These are phyloP conservation scores for Drosophila pegasa DNA, from an alignment of 2,888 invertebrate species.

Conservation along the genomic window DNA sequence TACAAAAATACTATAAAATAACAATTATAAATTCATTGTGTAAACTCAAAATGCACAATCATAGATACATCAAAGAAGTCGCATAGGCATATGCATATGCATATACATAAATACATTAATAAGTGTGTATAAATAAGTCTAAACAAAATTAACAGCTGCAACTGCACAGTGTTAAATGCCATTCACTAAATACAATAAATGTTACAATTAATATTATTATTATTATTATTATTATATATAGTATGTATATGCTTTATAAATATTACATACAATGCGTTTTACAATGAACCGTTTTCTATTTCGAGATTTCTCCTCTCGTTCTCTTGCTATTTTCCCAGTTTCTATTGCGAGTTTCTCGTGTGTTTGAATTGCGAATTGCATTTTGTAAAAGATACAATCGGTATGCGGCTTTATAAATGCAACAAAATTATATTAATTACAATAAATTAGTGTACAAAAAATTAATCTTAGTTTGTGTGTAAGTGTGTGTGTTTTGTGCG, in stretches of 20 bases:
- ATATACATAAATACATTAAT: conserved; percentile 58
- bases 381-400: conserved; percentile 29
- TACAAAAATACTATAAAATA: conserved; percentile 71
- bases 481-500: conserved; percentile 36
- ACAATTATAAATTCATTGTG: conserved; percentile 67
- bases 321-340: conserved; percentile 28
- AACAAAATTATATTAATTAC: conserved; percentile 61
- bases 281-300: conserved; percentile 43
- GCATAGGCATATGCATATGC: conserved; percentile 52
- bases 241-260: conserved; percentile 60
- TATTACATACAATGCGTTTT: conserved; percentile 61
- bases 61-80: conserved; percentile 56
- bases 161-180: conserved; percentile 78
- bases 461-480: conserved; percentile 47
- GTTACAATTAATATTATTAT: conserved; percentile 57
- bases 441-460: conserved; percentile 63
- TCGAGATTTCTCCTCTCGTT: conserved; percentile 13
- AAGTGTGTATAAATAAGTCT: conserved; percentile 69
- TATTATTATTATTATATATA: conserved; percentile 54
- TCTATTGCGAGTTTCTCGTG: conserved; percentile 56
- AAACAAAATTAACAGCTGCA: conserved; percentile 71
- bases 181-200: conserved; percentile 76
- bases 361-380: conserved; percentile 42
- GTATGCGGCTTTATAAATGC: conserved; percentile 56
- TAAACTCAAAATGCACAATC: conserved; percentile 70